Percentiles rank a stretch among this genome's conserved stretches.
Conservation (phyloP, 2,113 vertebrate genomes). For the Urocitellus parryii region DNA sequence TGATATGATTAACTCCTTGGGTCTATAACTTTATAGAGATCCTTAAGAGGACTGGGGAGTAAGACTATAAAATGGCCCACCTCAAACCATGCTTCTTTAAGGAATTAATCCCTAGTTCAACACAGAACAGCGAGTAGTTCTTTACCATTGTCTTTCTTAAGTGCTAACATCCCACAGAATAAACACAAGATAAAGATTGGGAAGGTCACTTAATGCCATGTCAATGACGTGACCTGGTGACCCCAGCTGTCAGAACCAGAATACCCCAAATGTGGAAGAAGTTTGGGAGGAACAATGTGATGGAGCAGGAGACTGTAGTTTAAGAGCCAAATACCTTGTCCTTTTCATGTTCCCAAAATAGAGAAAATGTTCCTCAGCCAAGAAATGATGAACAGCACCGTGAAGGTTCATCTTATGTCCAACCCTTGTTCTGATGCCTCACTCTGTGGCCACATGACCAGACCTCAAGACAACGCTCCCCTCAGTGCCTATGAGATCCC, state of each 20-base stretch:
- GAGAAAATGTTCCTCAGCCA: background rate
- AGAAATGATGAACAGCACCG: background rate
- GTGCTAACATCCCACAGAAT: conserved; percentile 1
- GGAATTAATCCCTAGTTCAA: background rate
- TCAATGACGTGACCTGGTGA: background rate
- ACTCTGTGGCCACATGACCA: too few species aligned
- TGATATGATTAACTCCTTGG: conserved; percentile 58
- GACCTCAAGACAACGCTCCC: too few species aligned
- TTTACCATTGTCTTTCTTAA: conserved; percentile 26
- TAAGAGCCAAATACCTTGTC: background rate
- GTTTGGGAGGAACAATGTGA: background rate
- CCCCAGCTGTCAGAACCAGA: background rate
- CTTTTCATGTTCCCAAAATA: background rate
- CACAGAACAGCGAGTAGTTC: background rate
- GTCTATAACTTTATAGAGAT: background rate
- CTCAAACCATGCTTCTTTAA: background rate
- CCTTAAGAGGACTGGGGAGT: background rate
- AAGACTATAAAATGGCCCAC: conserved; percentile 32
- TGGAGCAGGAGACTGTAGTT: background rate
- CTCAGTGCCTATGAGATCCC: too few species aligned
- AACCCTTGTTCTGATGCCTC: background rate
- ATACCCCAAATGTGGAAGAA: background rate
- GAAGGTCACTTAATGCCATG: background rate
- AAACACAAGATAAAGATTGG: conserved; percentile 30
- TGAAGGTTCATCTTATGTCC: background rate